These are phyloP conservation scores for Limanda limanda DNA, from an alignment of 2,113 vertebrate genomes.

Conservation along the genomic window DNA sequence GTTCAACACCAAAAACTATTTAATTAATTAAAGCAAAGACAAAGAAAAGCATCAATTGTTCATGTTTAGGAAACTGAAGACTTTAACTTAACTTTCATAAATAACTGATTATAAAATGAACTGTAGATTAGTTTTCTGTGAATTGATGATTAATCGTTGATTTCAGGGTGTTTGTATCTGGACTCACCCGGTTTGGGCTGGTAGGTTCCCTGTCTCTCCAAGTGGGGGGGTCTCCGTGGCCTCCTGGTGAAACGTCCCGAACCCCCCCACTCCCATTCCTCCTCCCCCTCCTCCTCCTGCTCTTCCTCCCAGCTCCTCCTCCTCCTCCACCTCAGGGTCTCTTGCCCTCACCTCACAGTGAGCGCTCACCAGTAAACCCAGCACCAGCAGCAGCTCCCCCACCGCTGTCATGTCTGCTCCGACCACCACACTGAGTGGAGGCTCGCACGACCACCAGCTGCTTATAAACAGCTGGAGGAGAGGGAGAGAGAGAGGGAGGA, in stretches of 20 bases:
- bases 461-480: conserved; percentile 42
- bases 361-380: conserved; percentile 75
- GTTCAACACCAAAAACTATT: too few species aligned
- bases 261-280: background rate
- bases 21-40: too few species aligned
- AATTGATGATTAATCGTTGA: too few species aligned
- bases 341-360: conserved; percentile 74
- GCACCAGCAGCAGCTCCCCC: conserved; percentile 65
- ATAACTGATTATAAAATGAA: too few species aligned
- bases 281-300: too few species aligned
- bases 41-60: too few species aligned
- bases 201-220: conserved; percentile 15
- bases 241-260: background rate
- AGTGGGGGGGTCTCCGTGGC: background rate
- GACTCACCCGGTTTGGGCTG: conserved; percentile 69
- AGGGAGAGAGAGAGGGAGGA: background rate
- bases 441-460: conserved; percentile 14
- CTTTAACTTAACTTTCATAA: too few species aligned
- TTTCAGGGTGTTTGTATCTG: background rate
- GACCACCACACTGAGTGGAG: conserved; percentile 13
- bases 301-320: conserved; percentile 26
- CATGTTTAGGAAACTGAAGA: too few species aligned
- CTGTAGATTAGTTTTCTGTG: too few species aligned
- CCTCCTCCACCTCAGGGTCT: conserved; percentile 73
- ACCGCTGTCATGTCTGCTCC: conserved; percentile 59